A percentile compares a stretch with the other conserved stretches of the same genome.
Evolutionary conservation across 2,888 invertebrate species (phyloP).

Genomic region (Orthonevra nobilis): DNA sequence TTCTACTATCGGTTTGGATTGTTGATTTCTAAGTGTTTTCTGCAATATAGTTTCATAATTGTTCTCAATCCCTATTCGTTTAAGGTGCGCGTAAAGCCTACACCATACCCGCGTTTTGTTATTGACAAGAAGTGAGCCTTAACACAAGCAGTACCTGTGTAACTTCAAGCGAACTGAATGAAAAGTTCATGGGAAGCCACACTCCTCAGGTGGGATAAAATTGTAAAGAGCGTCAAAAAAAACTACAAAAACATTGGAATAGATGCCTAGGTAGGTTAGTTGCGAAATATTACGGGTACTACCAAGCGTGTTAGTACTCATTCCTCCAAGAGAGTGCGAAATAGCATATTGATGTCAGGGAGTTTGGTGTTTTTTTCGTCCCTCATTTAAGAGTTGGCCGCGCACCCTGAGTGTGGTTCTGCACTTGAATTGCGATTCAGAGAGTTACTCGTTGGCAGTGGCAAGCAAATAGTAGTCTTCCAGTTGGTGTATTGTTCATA

Average conservation of each 20-base stretch:
- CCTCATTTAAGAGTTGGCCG: slow-evolving; percentile 20
- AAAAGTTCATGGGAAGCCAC: slow-evolving; percentile 61
- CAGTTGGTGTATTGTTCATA: slow-evolving; percentile 27
- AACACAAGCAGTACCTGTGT: slow-evolving; percentile 1
- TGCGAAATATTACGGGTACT: slow-evolving; percentile 37
- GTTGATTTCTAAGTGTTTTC: slow-evolving; percentile 37
- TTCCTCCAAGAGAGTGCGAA: slow-evolving; percentile 48
- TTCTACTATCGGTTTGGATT: slow-evolving; percentile 45
- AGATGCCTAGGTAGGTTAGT: slow-evolving; percentile 50
- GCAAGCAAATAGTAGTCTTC: slow-evolving; percentile 27
- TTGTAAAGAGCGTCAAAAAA: background rate
- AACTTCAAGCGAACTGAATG: slow-evolving; percentile 27
- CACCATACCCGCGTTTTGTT: slow-evolving; percentile 14
- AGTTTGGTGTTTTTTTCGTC: slow-evolving; percentile 39
- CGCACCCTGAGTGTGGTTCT: slow-evolving; percentile 20
- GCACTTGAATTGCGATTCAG: slow-evolving; percentile 49
- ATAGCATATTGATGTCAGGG: slow-evolving; percentile 66
- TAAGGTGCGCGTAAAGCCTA: slow-evolving; percentile 58
- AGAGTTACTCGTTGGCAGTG: slow-evolving; percentile 21
- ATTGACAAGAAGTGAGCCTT: slow-evolving; percentile 13
- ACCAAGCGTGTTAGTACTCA: slow-evolving; percentile 5
- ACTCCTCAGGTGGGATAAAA: slow-evolving; percentile 44
- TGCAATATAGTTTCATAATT: slow-evolving; percentile 8
- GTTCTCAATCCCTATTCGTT: slow-evolving; percentile 42
- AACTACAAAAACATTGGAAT: slow-evolving; percentile 29